Percentiles rank a stretch among this genome's conserved stretches.
These are phyloP conservation scores for Pogonomyrmex barbatus DNA, from an alignment of 1,140 invertebrate genomes.

Conservation along the genomic window DNA sequence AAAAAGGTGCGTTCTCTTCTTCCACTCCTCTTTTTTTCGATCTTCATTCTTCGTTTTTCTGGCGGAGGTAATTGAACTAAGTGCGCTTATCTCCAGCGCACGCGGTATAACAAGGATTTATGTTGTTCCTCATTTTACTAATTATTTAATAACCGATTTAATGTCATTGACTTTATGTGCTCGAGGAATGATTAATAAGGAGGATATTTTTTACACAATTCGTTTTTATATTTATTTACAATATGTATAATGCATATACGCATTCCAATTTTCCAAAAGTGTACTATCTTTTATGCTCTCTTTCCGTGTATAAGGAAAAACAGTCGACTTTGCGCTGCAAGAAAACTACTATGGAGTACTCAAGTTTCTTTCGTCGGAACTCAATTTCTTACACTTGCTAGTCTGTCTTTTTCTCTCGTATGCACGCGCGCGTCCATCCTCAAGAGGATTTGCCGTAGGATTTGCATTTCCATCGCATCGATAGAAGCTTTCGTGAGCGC, in stretches of 20 bases:
- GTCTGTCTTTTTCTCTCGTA: neutral
- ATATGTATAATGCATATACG: too few relatives aligned
- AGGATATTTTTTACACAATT: neutral
- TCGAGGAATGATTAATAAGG: neutral
- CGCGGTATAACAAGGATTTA: neutral
- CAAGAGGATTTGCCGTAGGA: constrained; percentile 64
- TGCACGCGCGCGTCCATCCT: constrained; percentile 45
- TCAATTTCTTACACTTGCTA: constrained; percentile 59
- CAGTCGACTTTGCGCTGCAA: constrained; percentile 42
- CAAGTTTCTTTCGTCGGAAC: constrained; percentile 51
- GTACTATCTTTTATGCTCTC: neutral
- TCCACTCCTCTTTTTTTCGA: constrained; percentile 29
- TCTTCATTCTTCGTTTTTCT: constrained; percentile 29
- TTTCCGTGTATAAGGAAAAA: constrained; percentile 29
- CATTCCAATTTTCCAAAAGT: constrained; percentile 18
- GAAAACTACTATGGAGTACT: constrained; percentile 9
- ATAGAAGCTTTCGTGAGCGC: constrained; percentile 59
- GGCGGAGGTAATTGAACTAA: neutral
- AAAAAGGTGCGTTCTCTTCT: constrained; percentile 49
- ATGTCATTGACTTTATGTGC: neutral
- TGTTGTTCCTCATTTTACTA: neutral
- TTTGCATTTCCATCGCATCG: constrained; percentile 78
- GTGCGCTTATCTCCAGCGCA: neutral
- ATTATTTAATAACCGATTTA: neutral
- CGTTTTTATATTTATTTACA: neutral